Evolutionary conservation across 1,140 invertebrate genomes (phyloP).

Genomic region (Sitophilus oryzae): DNA sequence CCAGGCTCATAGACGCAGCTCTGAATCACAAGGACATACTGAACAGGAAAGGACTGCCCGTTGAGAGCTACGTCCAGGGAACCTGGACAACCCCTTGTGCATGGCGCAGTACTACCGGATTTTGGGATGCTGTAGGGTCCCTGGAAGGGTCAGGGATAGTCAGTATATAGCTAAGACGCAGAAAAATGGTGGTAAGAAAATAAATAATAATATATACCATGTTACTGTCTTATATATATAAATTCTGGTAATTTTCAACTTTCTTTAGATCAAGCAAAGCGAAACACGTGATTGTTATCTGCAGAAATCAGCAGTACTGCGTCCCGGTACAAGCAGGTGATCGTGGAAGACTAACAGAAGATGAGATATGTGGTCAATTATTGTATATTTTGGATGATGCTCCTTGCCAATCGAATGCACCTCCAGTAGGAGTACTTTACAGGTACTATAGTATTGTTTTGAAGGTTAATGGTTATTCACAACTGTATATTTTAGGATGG

Average conservation of each 20-base stretch:
- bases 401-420: slow-evolving; percentile 56
- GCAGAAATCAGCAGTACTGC: slow-evolving; percentile 86
- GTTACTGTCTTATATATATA: not conserved
- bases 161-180: slow-evolving; percentile 45
- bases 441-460: not conserved
- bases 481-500: slow-evolving; percentile 47
- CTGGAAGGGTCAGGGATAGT: slow-evolving; percentile 65
- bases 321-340: slow-evolving; percentile 72
- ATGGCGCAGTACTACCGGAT: slow-evolving; percentile 97
- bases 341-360: slow-evolving; percentile 61
- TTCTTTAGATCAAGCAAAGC: slow-evolving; percentile 40
- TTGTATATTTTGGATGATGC: slow-evolving; percentile 66
- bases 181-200: slow-evolving; percentile 19
- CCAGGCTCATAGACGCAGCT: slow-evolving; percentile 78
- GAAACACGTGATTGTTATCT: slow-evolving; percentile 87
- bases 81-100: slow-evolving; percentile 83
- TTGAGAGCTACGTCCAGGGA: slow-evolving; percentile 81
- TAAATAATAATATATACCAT: not conserved
- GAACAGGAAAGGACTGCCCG: slow-evolving; percentile 74
- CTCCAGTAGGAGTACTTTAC: slow-evolving; percentile 77
- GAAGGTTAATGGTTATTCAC: not conserved
- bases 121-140: slow-evolving; percentile 81
- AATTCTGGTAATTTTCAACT: not conserved
- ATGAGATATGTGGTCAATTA: slow-evolving; percentile 70
- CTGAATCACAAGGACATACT: slow-evolving; percentile 87